Base-by-base conservation (phyloP, 2,888 invertebrate genomes). In the Operophtera brumata region DNA sequence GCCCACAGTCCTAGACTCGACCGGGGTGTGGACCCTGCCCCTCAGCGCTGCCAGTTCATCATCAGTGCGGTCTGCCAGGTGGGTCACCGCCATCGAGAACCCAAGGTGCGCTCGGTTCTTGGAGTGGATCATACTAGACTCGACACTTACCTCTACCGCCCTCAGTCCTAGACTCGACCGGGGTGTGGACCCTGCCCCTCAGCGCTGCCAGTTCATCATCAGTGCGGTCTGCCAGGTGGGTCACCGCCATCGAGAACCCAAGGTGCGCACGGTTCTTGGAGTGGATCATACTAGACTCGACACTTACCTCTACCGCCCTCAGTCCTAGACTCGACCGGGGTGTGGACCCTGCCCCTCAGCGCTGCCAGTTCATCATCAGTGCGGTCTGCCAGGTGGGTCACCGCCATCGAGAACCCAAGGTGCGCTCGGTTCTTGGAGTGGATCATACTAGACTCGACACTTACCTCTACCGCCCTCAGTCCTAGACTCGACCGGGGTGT, bases 351-450 rank as follows among this genome's bases (percentile, higher is more conserved):
- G 0, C 97, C 97, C 7, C 96, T 85, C 10, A 96, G 82, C 1
- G 94, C 94, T 50, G 92, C 92, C 59, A 97, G 70, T 81, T 98
- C 98, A 1, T 92, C 89, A 0, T 94, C 94, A 1, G 93, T 94
- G 58, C 93, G 92, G 82, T 98, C 98, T 0, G 97, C 94, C 56
- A 99, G 87, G 76, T 98, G 97, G 88, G 99, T 99, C 6, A 98
- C 93, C 0, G 93, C 92, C 69, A 98, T 77, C 0, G 92, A 92
- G 82, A 92, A 99, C 0, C 94, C 93, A 50, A 93, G 86, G 37
- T 92, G 92, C 0, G 93, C 94, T 47, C 97, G 93, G 83, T 97
- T 97, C 71, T 91, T 93, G 0, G 96, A 96, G 70, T 96, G 93
- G 57, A 97, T 94, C 71, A 89, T 95, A 70, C 95, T 94, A 67